Percentiles rank a stretch among this genome's conserved stretches.
Conservation (phyloP, 2,797 vertebrate species). For the Darevskia mixta region DNA sequence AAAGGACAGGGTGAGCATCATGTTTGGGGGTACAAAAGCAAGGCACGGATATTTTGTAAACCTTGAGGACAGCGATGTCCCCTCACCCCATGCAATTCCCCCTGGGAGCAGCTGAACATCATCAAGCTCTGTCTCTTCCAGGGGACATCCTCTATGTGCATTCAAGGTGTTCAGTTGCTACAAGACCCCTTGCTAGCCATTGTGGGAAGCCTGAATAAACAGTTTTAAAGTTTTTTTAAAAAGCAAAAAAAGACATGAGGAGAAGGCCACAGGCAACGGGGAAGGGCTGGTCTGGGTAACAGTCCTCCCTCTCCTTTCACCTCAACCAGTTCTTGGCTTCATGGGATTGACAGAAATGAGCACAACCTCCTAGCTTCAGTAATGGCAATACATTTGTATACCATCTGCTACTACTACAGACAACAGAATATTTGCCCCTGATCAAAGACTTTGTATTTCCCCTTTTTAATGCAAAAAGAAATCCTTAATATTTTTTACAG, state of each 20-base stretch:
- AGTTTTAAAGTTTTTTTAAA: too few relatives aligned
- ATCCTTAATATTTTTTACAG: background rate
- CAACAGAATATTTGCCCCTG: background rate
- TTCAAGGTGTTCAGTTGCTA: too few relatives aligned
- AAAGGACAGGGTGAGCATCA: background rate
- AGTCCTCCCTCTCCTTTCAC: background rate
- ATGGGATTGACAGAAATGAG: background rate
- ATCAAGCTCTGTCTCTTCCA: too few relatives aligned
- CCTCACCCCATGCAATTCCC: too few relatives aligned
- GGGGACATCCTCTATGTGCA: too few relatives aligned
- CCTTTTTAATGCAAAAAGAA: too few relatives aligned
- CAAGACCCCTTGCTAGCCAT: too few relatives aligned
- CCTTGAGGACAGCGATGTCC: too few relatives aligned
- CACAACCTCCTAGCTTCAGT: constrained; percentile 25
- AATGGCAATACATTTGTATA: constrained; percentile 7
- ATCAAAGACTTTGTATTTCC: constrained; percentile 7
- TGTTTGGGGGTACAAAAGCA: background rate
- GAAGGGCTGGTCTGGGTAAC: background rate
- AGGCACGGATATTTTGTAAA: background rate
- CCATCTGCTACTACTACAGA: constrained; percentile 5
- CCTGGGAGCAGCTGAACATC: too few relatives aligned
- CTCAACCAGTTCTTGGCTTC: background rate
- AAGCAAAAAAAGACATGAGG: too few relatives aligned
- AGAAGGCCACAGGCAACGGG: too few relatives aligned
- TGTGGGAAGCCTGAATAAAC: too few relatives aligned